Conservation (phyloP, 2,113 vertebrate species). For the Pica pica region DNA sequence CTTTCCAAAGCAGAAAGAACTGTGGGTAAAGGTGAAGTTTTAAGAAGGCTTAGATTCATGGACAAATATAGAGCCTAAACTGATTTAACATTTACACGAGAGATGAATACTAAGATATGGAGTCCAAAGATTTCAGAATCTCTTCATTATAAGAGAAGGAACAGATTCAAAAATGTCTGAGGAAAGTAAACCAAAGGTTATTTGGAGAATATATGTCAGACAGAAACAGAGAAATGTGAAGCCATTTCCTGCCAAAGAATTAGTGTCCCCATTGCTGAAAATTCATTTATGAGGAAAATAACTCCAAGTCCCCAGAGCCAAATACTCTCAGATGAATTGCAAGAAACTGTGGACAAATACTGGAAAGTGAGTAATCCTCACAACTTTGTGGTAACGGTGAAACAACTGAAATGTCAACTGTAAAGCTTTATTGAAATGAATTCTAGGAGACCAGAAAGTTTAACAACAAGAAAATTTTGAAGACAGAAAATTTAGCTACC, state of each 20-base stretch:
- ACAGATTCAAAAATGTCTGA: background rate
- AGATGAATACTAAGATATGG: background rate
- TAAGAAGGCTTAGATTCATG: background rate
- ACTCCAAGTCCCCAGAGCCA: background rate
- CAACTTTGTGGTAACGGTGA: background rate
- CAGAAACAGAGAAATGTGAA: background rate
- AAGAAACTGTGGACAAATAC: background rate
- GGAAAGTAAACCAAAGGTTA: background rate
- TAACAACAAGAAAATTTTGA: background rate
- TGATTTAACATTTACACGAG: constrained; percentile 13
- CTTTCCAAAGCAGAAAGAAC: background rate
- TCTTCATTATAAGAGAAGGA: background rate
- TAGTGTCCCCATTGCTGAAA: background rate
- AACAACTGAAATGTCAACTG: background rate
- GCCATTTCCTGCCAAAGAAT: background rate
- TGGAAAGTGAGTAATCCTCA: background rate
- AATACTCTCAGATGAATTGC: background rate
- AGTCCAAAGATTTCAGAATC: background rate
- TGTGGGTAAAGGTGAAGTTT: background rate
- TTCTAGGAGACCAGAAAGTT: background rate
- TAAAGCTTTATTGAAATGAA: background rate
- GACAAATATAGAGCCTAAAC: background rate
- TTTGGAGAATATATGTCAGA: background rate
- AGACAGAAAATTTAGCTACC: background rate
- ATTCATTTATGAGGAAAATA: background rate